phyloP scores from a whole-genome alignment of 2,797 vertebrate genomes.

The Leptatherina wallacei region DNA sequence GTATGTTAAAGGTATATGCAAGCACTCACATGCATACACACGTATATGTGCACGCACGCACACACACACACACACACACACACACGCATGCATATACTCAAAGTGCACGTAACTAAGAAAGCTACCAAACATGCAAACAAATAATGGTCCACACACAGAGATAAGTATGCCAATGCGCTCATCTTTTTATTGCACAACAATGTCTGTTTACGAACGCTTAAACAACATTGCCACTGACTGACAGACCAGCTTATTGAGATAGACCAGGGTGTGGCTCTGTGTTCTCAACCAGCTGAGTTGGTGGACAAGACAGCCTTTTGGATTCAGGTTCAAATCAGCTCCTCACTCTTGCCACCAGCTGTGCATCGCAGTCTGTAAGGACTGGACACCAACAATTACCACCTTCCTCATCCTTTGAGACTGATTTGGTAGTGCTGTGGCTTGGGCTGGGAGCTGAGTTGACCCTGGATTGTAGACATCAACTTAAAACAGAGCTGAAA shows the following conservation, averaged over 20 bases:
- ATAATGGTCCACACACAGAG: constrained; percentile 66
- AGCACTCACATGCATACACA: constrained; percentile 8
- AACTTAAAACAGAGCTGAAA: constrained; percentile 74
- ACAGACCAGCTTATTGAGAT: constrained; percentile 84
- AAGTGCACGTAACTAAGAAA: not conserved
- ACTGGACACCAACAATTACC: constrained; percentile 39
- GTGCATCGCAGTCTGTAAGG: constrained; percentile 46
- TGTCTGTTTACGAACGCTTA: constrained; percentile 84
- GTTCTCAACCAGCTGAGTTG: constrained; percentile 75
- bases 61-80: not conserved
- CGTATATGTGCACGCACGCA: not conserved
- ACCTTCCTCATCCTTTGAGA: constrained; percentile 42
- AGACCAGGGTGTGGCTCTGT: constrained; percentile 79
- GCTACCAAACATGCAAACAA: constrained; percentile 29
- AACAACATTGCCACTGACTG: constrained; percentile 85
- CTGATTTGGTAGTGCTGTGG: constrained; percentile 48
- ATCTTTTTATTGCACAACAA: constrained; percentile 88
- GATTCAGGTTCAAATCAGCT: constrained; percentile 70
- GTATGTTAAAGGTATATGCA: constrained; percentile 26
- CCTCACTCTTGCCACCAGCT: constrained; percentile 45
- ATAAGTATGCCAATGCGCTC: constrained; percentile 84
- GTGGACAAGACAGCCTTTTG: constrained; percentile 76
- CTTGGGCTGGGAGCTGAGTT: constrained; percentile 65
- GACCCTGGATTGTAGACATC: constrained; percentile 70
- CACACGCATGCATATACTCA: not conserved